phyloP scores from a whole-genome alignment of 23 tunicate species.

The Oikopleura dioica region DNA sequence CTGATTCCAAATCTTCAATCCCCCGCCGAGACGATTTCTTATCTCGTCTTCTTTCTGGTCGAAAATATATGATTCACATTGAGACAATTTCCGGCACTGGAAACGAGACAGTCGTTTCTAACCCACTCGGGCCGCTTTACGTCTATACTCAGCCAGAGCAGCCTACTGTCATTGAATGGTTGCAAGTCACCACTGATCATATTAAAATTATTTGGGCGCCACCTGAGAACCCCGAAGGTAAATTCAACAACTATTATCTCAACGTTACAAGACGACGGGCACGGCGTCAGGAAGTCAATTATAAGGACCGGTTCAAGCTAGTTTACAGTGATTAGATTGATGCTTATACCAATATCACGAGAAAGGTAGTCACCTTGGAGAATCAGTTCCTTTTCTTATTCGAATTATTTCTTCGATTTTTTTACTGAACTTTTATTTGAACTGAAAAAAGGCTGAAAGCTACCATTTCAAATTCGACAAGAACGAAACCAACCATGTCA shows the following conservation, averaged over 20 bases:
- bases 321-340: too few species aligned
- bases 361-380: too few species aligned
- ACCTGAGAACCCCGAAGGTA: not conserved
- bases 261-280: conserved; percentile 18
- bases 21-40: not conserved
- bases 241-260: conserved; percentile 18
- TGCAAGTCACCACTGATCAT: conserved; percentile 31
- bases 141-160: conserved; percentile 19
- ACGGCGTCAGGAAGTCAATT: conserved; percentile 10
- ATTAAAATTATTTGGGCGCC: conserved; percentile 31
- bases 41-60: not conserved
- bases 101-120: not conserved
- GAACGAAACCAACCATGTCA: conserved; percentile 11
- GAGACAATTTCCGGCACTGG: not conserved
- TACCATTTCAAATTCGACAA: not conserved
- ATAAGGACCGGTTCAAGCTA: too few species aligned
- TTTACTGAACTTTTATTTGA: too few species aligned
- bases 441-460: too few species aligned
- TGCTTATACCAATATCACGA: too few species aligned
- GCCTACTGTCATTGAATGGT: conserved; percentile 25
- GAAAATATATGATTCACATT: not conserved
- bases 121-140: not conserved
- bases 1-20: not conserved
- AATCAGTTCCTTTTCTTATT: too few species aligned
- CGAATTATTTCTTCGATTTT: too few species aligned